Base-by-base conservation (phyloP, 2,113 vertebrate genomes). In the Dicrurus megarhynchus region DNA sequence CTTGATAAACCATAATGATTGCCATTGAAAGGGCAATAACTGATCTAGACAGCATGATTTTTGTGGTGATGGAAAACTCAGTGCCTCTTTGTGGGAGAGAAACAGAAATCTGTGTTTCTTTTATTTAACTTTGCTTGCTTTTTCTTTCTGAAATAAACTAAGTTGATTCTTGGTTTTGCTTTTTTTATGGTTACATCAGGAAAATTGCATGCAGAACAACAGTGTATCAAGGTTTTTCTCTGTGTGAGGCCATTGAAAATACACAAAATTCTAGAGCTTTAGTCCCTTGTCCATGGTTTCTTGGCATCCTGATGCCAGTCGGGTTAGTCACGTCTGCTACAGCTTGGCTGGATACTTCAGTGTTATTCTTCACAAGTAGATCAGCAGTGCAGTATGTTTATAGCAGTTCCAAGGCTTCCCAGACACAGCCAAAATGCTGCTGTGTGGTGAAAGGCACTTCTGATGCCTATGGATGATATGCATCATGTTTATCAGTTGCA, bases 401-500 rank as follows among this genome's bases (percentile, higher is more conserved):
- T 3, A 22, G 7, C 16, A n/a, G 37, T 10, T n/a, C 50, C 50
- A 56, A 56, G 82, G 42, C 70, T n/a, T 30, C 16, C 53, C 23
- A 84, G 59, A 47, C 6, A 2, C 41, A 70, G 22, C 7, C 35
- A 11, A 39, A 8, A 10, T 74, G 35, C 37, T 70, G n/a, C 7
- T 14, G 19, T 13, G 22, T 10, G 10, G 53, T 14, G 63, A 77
- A 28, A 28, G 35, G 3, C 8, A 11, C 3, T 5, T 46, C 41
- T 80, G 42, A 26, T 49, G 24, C 49, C 50, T 47, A 7, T 7
- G 7, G 42, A 30, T 4, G 1, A 9, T 27, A 3, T 21, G 14
- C 14, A 3, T 56, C 18, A 15, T 2, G 1, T 10, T 3, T 6
- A 13, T 18, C 13, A 17, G 19, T 16, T 37, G 41, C 1, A 1